Evolutionary conservation across 1,140 invertebrate genomes (phyloP).

Genomic region (Zaprionus vittiger): DNA sequence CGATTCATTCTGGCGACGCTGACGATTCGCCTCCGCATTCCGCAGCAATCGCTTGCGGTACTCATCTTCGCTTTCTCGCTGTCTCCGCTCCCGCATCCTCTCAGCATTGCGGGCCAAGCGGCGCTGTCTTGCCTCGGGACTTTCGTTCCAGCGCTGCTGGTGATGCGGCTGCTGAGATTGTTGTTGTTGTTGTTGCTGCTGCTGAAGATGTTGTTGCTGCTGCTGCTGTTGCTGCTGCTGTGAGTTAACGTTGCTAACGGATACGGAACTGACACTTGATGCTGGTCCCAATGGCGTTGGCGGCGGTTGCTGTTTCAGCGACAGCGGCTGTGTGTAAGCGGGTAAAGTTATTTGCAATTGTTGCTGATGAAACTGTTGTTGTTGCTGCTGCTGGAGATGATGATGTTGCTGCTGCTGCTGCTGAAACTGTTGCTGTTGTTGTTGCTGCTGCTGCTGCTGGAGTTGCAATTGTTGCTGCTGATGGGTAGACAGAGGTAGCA

Average conservation of each 20-base stretch:
- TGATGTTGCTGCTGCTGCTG: slow-evolving; percentile 64
- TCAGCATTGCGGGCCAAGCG: slow-evolving; percentile 84
- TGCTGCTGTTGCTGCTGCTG: slow-evolving; percentile 17
- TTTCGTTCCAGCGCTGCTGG: slow-evolving; percentile 83
- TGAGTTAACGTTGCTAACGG: slow-evolving; percentile 40
- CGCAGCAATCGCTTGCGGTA: slow-evolving; percentile 77
- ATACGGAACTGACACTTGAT: slow-evolving; percentile 61
- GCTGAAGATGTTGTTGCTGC: slow-evolving; percentile 21
- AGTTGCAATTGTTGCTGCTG: slow-evolving; percentile 71
- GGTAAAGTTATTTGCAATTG: slow-evolving; percentile 66
- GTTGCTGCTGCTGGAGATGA: slow-evolving; percentile 61
- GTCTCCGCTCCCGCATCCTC: slow-evolving; percentile 82
- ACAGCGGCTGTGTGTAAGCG: slow-evolving; percentile 61
- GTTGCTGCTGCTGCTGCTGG: slow-evolving; percentile 46
- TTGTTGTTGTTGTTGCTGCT: slow-evolving; percentile 11
- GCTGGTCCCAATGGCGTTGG: slow-evolving; percentile 65
- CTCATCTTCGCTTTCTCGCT: slow-evolving; percentile 82
- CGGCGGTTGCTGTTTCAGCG: slow-evolving; percentile 68
- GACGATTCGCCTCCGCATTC: slow-evolving; percentile 81
- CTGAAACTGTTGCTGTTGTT: slow-evolving; percentile 53
- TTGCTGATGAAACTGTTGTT: slow-evolving; percentile 66
- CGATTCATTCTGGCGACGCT: slow-evolving; percentile 79
- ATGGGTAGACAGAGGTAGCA: slow-evolving; percentile 77
- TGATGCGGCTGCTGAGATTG: slow-evolving; percentile 50
- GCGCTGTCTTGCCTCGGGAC: slow-evolving; percentile 78